These are phyloP conservation scores for Protonemura montana DNA, from an alignment of 2,888 invertebrate species.

Conservation along the genomic window DNA sequence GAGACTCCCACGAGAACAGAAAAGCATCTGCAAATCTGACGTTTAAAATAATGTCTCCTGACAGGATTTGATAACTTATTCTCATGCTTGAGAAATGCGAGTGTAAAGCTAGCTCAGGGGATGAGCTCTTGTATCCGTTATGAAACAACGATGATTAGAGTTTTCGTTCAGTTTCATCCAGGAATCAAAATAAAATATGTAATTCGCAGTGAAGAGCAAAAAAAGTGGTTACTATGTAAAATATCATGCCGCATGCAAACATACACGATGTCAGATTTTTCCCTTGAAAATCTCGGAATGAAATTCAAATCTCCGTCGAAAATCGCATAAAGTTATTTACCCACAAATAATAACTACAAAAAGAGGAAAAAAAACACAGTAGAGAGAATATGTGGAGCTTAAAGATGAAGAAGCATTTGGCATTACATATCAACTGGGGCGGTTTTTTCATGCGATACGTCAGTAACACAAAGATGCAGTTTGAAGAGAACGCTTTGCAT, in stretches of 20 bases:
- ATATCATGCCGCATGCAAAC: not conserved
- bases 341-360: not conserved
- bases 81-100: not conserved
- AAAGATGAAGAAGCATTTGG: not conserved
- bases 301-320: not conserved
- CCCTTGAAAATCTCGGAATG: not conserved
- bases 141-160: not conserved
- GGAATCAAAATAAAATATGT: not conserved
- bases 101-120: not conserved
- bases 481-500: not conserved
- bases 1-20: not conserved
- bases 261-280: not conserved
- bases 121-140: not conserved
- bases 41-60: not conserved
- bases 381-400: not conserved
- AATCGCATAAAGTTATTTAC: not conserved
- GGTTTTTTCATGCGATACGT: not conserved
- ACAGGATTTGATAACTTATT: not conserved
- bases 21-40: not conserved
- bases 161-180: not conserved
- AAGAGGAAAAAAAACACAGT: not conserved
- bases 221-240: not conserved
- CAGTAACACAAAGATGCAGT: not conserved
- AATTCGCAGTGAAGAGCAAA: not conserved
- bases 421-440: not conserved